Evolutionary conservation across 1,140 invertebrate species (phyloP).

Genomic region (Cotesia typhae): DNA sequence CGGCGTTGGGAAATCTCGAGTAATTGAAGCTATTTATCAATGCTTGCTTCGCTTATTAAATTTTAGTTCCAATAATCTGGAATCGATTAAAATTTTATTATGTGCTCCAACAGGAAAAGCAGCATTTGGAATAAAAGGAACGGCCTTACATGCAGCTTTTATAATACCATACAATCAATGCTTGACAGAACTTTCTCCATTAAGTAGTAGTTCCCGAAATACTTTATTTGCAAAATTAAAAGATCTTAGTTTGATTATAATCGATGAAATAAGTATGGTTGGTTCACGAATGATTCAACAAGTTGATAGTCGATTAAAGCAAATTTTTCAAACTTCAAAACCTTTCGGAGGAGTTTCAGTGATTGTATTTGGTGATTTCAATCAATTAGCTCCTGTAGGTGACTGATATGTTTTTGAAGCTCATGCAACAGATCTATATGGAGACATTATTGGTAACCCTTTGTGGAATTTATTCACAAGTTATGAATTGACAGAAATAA

Average conservation of each 20-base stretch:
- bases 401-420: background rate
- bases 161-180: conserved; percentile 43
- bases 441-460: conserved; percentile 14
- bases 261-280: conserved; percentile 57
- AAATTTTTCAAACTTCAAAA: conserved; percentile 46
- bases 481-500: conserved; percentile 45
- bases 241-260: conserved; percentile 49
- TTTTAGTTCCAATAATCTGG: conserved; percentile 2
- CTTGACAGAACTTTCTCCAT: conserved; percentile 10
- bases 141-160: conserved; percentile 51
- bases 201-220: conserved; percentile 18
- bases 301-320: conserved; percentile 46
- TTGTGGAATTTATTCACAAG: conserved; percentile 43
- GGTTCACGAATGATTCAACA: conserved; percentile 40
- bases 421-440: conserved; percentile 3
- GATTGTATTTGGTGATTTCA: conserved; percentile 45
- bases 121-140: conserved; percentile 44
- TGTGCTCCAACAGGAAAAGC: conserved; percentile 55
- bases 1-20: conserved; percentile 42
- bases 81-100: conserved; percentile 22
- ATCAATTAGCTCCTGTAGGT: conserved; percentile 43
- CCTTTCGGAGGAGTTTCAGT: conserved; percentile 44
- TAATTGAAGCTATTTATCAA: conserved; percentile 41
- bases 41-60: conserved; percentile 29
- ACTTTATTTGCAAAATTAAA: conserved; percentile 38